Evolutionary conservation across 2,888 invertebrate genomes (phyloP).

Genomic region (Oxyteleia sp.): DNA sequence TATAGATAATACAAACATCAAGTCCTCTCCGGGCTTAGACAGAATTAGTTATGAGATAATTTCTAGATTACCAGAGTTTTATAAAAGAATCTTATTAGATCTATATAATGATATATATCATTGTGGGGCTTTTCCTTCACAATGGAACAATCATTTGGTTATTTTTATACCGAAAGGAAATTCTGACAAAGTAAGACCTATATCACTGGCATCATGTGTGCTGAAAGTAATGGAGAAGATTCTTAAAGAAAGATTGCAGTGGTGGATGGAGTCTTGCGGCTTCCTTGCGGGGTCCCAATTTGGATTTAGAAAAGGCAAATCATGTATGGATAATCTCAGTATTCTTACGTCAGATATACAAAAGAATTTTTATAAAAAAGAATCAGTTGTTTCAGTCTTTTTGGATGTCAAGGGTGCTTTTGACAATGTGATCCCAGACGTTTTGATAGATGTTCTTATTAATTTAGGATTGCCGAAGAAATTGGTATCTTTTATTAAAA

Average conservation of each 20-base stretch:
- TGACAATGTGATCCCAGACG: conserved; percentile 6
- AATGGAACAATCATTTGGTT: background rate
- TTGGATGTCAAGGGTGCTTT: conserved; percentile 7
- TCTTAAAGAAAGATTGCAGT: background rate
- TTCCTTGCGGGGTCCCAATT: background rate
- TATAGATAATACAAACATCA: too few relatives aligned
- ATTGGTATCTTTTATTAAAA: background rate
- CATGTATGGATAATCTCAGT: background rate
- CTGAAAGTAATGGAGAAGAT: conserved; percentile 3
- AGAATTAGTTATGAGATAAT: too few relatives aligned
- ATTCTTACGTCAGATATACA: conserved; percentile 6
- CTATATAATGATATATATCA: background rate
- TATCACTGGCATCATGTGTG: background rate
- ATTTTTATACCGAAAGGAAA: conserved; percentile 9
- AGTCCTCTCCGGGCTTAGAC: too few relatives aligned
- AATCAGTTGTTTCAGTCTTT: background rate
- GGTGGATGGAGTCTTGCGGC: background rate
- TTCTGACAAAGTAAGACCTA: background rate
- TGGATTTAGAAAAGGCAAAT: background rate
- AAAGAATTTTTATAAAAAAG: background rate
- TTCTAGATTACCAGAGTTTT: background rate
- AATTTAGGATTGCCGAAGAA: background rate
- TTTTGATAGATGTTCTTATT: background rate
- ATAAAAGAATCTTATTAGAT: conserved; percentile 3
- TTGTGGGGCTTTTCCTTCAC: background rate